A percentile compares a stretch with the other conserved stretches of the same genome.
Evolutionary conservation across 2,113 vertebrate species (phyloP).

Genomic region (Heterotis niloticus): DNA sequence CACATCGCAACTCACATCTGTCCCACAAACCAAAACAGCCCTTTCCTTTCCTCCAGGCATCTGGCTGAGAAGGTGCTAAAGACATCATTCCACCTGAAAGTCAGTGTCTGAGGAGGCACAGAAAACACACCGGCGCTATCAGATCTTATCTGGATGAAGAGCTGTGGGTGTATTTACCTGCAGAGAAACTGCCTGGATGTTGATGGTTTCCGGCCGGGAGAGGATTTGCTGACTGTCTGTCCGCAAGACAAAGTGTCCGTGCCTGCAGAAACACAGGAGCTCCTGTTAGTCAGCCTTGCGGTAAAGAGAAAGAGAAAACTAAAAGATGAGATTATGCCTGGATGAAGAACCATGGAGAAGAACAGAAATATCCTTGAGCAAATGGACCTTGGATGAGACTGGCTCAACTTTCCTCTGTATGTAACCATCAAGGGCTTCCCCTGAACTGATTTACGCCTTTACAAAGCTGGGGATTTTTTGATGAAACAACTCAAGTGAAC

Average conservation of each 20-base stretch:
- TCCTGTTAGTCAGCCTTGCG: background rate
- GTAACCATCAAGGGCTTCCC: background rate
- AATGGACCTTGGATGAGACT: slow-evolving; percentile 4
- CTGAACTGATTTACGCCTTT: background rate
- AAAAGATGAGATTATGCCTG: background rate
- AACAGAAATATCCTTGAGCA: background rate
- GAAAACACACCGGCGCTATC: background rate
- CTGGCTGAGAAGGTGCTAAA: background rate
- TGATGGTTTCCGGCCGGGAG: slow-evolving; percentile 68
- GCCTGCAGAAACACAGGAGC: slow-evolving; percentile 60
- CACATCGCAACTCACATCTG: too few species aligned
- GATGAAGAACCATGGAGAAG: background rate
- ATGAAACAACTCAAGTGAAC: background rate
- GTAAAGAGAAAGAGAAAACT: background rate
- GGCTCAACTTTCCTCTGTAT: background rate
- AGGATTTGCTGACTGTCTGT: slow-evolving; percentile 69
- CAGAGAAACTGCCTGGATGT: slow-evolving; percentile 75
- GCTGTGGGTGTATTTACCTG: slow-evolving; percentile 66
- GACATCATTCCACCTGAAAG: background rate
- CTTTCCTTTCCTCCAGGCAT: background rate
- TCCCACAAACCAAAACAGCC: too few species aligned
- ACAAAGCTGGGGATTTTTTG: background rate
- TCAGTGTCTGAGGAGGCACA: background rate
- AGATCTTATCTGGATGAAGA: background rate
- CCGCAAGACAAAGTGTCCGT: slow-evolving; percentile 74